These are phyloP conservation scores for Nomia melanderi DNA, from an alignment of 1,140 invertebrate species.

Conservation along the genomic window DNA sequence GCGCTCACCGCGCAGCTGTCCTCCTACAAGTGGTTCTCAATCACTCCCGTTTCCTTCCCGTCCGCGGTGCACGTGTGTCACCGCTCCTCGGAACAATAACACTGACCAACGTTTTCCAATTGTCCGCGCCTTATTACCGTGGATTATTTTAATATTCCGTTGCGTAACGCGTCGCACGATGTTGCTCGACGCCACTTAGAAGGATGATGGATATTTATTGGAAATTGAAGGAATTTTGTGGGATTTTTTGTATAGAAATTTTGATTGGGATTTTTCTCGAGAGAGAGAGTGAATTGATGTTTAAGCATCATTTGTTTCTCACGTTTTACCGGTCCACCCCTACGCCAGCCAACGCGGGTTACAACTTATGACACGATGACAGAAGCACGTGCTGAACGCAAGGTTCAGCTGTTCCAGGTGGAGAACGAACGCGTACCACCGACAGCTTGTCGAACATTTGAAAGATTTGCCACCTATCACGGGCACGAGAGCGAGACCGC, in stretches of 20 bases:
- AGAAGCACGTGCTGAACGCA: conserved; percentile 46
- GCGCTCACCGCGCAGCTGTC: conserved; percentile 78
- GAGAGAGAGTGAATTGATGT: no score
- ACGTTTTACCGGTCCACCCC: no score
- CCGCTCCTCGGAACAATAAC: conserved; percentile 41
- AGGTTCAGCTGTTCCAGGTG: conserved; percentile 61
- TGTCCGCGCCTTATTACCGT: no score
- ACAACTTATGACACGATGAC: conserved; percentile 37
- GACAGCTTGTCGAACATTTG: conserved; percentile 5
- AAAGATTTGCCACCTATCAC: conserved; percentile 1
- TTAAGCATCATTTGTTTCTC: no score
- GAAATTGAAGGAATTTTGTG: no score
- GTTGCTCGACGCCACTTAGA: no score
- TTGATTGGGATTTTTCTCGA: no score
- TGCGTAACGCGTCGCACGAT: no score
- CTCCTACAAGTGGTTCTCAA: conserved; percentile 81
- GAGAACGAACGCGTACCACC: conserved; percentile 25
- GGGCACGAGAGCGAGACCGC: not conserved
- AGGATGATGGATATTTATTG: no score
- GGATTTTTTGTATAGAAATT: no score
- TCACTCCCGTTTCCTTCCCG: conserved; percentile 70
- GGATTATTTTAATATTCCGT: no score
- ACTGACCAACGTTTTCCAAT: conserved; percentile 12
- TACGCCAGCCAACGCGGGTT: no score
- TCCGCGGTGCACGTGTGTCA: conserved; percentile 1